Evolutionary conservation across 2,888 invertebrate species (phyloP), one percentile per base, ranked within the genome.

Genomic region (Elysia crispata): DNA sequence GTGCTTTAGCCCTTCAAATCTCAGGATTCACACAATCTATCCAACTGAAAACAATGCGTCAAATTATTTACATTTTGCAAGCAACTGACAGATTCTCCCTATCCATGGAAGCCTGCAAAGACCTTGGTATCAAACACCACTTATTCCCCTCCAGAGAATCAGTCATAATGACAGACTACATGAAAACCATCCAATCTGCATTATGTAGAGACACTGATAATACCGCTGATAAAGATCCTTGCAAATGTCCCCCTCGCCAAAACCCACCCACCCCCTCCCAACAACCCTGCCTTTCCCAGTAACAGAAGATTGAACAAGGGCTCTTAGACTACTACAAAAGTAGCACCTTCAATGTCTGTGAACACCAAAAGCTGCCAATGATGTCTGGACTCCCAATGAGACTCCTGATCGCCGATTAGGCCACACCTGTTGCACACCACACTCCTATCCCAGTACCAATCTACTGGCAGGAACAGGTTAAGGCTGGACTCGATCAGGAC

Each of bases 331-430:
- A 82, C 62, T 88, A 86, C 75, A 81, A 66, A 28, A 83, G 85
- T 20, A 87, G 87, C 80, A 85, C 86, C 0, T 87, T 88, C 75
- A 88, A 88, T 83, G 84, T 81, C 0, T 88, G 86, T 78, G 82
- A 85, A 30, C 87, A 87, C 62, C 87, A 88, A 41, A 80, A 77
- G 0, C 82, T 85, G 18, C 86, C 86, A 25, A 30, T 81, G 25
- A 87, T 87, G 85, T 67, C 64, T 3, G 81, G 84, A 13, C 86
- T 85, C 28, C 85, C 85, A 84, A 87, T 49, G 83, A 83, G 0
- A 31, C 81, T 30, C 86, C 86, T 11, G 69, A 60, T 62, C 87
- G 86, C 20, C 83, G 86, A 0, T 86, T 84, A 25, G n/a, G n/a
- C n/a, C n/a, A n/a, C n/a, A n/a, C n/a, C n/a, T n/a, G n/a, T n/a